Evolutionary conservation across 2,797 vertebrate species (phyloP), one percentile per base, ranked within the genome.

Genomic region (Argya squamiceps): DNA sequence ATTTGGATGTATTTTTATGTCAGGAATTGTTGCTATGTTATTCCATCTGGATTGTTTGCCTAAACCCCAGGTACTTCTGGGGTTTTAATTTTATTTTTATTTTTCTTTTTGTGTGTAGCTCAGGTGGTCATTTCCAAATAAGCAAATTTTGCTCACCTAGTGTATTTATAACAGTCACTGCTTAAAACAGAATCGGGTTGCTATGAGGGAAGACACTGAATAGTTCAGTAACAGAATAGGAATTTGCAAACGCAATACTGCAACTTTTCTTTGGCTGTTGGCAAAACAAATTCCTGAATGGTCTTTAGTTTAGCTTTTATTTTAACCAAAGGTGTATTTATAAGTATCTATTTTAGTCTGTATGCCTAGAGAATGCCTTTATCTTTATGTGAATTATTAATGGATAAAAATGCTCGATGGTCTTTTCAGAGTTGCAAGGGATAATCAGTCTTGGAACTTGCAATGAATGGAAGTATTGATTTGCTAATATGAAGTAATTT

Each of bases 401-500:
- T 73, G 30, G 46, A 27, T 92, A 41, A 84, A 96, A 91, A 84
- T 81, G 59, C 18, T 92, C 50, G 39, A 3, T 47, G 53, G 36
- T 84, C n/a, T 83, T 91, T 94, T 55, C 65, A 84, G 91, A 85
- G 60, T 50, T 86, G 62, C 43, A 81, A 71, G 32, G 71, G 43
- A 81, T 75, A 88, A 92, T 96, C 71, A 78, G 58, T 94, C 84
- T 77, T 89, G 52, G 43, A 88, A 56, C 53, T 43, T 83, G 63
- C 73, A 84, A 55, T 50, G 81, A 92, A 83, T 83, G 78, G 68
- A 89, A 65, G 43, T 92, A 95, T 89, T 2, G 69, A 96, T 96
- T 93, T 94, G 39, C 32, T 96, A 84, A 89, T 92, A 91, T 84
- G 65, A 92, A 92, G 65, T 94, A 91, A 92, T 92, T 93, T 84